Evolutionary conservation across 2,888 invertebrate genomes (phyloP), one percentile per base, ranked within the genome.

Genomic region (Charanyca ferruginea): DNA sequence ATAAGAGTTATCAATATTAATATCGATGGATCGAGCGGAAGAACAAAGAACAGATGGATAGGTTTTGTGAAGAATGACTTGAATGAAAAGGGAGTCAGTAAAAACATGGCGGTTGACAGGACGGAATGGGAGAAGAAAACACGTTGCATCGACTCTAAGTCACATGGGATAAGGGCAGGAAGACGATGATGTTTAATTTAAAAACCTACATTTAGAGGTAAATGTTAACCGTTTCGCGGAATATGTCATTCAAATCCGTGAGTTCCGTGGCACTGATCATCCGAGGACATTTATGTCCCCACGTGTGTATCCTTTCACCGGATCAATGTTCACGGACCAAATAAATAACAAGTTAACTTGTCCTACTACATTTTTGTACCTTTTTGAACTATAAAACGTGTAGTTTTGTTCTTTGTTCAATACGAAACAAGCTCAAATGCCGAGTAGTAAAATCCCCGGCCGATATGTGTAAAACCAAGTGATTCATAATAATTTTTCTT

Each of bases 331-430:
- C 11, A 32, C 72, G 7, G 32, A 1, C 7, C 11, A 52, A 52
- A 32, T 41, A 61, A 66, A 47, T 32, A 51, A 22, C 72, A 47
- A 47, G 64, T 53, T 25, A 0, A 47, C 67, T 48, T 42, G 41
- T 25, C 23, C 16, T 1, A 42, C 64, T 47, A 63, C 72, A 68
- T 72, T 22, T 35, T 47, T 64, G 20, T 41, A 47, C 16, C 45
- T 16, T 71, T 62, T 52, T 41, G 38, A 61, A 45, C 71, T 35
- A 68, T 48, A 68, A 32, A 41, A 41, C 61, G 1, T 23, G 28
- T 28, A 28, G 18, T 61, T 58, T 68, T n/a, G n/a, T n/a, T 42
- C 51, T 52, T 61, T 67, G 71, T 67, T 52, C 23, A 25, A 16
- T 25, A 4, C 38, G 22, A 38, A 38, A 38, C 11, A 25, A 35